Conservation (phyloP, 2,888 invertebrate species). For the Tipula lateralis region DNA sequence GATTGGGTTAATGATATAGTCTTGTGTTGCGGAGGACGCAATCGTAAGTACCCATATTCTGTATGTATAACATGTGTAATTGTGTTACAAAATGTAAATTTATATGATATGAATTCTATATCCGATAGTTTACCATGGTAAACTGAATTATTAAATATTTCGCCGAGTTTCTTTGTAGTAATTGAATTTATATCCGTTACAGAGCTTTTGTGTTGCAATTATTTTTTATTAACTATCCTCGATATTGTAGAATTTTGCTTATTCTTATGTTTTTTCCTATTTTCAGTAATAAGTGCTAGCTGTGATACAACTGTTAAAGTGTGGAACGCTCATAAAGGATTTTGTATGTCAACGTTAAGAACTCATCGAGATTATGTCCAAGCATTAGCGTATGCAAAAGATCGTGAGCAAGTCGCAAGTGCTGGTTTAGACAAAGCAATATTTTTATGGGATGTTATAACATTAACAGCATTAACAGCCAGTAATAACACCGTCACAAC, state of each 20-base stretch:
- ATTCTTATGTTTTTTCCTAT: not conserved
- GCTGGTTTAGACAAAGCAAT: conserved; percentile 95
- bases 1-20: conserved; percentile 99
- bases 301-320: conserved; percentile 99
- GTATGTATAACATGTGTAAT: too few relatives aligned
- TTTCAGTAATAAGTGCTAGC: conserved; percentile 91
- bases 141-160: too few relatives aligned
- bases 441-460: conserved; percentile 98
- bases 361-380: conserved; percentile 99
- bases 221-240: too few relatives aligned
- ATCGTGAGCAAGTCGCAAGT: conserved; percentile 89
- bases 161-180: too few relatives aligned
- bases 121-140: too few relatives aligned
- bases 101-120: too few relatives aligned
- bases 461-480: conserved; percentile 92
- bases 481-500: conserved; percentile 99
- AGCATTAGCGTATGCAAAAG: conserved; percentile 94
- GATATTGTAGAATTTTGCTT: too few relatives aligned
- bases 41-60: conserved; percentile 69
- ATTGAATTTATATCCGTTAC: too few relatives aligned
- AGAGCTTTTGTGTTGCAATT: too few relatives aligned
- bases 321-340: conserved; percentile 99
- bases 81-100: too few relatives aligned
- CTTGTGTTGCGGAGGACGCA: conserved; percentile 92
- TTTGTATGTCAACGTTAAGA: conserved; percentile 96